Base-by-base conservation (phyloP, 1,140 invertebrate genomes). In the Diabrotica virgifera region DNA sequence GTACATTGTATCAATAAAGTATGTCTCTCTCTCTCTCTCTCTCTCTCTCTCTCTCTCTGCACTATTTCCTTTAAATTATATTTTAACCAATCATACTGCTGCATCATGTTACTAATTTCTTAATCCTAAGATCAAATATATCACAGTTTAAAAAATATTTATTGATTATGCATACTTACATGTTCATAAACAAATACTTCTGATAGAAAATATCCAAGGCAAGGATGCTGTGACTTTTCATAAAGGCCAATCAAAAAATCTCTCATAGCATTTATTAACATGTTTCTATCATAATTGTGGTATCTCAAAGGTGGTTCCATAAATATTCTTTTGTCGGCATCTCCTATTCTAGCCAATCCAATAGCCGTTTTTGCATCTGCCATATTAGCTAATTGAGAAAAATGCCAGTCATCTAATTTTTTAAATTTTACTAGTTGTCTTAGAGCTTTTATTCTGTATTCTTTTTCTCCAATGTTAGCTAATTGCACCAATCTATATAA, bases 301-400 rank as follows among this genome's bases (percentile, higher is more conserved):
- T 82, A 78, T 65, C 80, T 80, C 50, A 85, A 82, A 3, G 86
- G 86, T 6, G 87, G 85, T 51, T 84, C 83, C n/a, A 88, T 70
- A 72, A 89, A 89, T 65, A 87, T 87, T 14, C 83, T 76, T 59
- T 82, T 71, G 74, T 89, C 84, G 13, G 80, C 81, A 67, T 84
- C 80, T 46, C 78, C 69, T 8, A 82, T 84, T 70, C 87, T 75
- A 36, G 87, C 86, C 36, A 90, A 78, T 38, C 83, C 80, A 5
- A 88, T 82, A 5, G 87, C 87, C 38, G 86, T 89, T 72, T 80
- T 83, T 53, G 84, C 80, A 77, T 89, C 85, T 52, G 87, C 79
- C 71, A 85, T 85, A 78, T 89, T 87, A 10, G 87, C 86, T 52
- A 89, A 79, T 66, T 86, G 83, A 24, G 77, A 74, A 75, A 82